These are phyloP conservation scores for Chlorops oryzae DNA, from an alignment of 1,140 invertebrate species.

Conservation along the genomic window DNA sequence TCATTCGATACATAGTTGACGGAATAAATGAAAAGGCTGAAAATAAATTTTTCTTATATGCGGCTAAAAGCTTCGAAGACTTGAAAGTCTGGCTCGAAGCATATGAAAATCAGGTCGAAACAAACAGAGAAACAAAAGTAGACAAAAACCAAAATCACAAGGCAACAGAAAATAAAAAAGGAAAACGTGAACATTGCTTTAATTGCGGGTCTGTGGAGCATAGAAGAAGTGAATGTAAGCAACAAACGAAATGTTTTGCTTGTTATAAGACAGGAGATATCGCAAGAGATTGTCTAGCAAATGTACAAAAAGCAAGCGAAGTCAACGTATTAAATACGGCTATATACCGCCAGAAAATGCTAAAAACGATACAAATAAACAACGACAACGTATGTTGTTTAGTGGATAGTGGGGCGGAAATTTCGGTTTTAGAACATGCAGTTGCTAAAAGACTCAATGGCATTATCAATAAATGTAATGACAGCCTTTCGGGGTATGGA, in stretches of 20 bases:
- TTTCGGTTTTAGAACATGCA: neutral
- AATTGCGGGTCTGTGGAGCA: conserved; percentile 1
- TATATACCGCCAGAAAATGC: neutral
- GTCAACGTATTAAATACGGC: neutral
- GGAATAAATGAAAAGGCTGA: conserved; percentile 3
- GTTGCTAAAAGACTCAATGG: neutral
- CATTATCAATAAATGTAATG: neutral
- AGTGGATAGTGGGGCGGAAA: neutral
- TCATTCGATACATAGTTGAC: neutral
- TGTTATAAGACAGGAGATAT: too few species aligned
- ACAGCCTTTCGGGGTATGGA: conserved; percentile 1
- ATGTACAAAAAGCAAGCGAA: neutral
- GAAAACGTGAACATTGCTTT: conserved; percentile 2
- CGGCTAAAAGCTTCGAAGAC: neutral
- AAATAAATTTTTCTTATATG: neutral
- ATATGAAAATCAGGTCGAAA: neutral
- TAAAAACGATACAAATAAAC: neutral
- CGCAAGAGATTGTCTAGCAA: conserved; percentile 1
- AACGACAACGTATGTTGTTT: neutral
- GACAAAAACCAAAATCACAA: too few species aligned
- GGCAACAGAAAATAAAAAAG: conserved; percentile 5
- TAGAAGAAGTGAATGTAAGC: conserved; percentile 1
- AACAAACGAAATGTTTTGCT: neutral
- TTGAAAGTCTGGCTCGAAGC: neutral
- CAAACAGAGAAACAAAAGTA: neutral